A percentile compares a stretch with the other conserved stretches of the same genome.
Evolutionary conservation across 2,888 invertebrate species (phyloP).

Genomic region (Tanypteryx hageni): DNA sequence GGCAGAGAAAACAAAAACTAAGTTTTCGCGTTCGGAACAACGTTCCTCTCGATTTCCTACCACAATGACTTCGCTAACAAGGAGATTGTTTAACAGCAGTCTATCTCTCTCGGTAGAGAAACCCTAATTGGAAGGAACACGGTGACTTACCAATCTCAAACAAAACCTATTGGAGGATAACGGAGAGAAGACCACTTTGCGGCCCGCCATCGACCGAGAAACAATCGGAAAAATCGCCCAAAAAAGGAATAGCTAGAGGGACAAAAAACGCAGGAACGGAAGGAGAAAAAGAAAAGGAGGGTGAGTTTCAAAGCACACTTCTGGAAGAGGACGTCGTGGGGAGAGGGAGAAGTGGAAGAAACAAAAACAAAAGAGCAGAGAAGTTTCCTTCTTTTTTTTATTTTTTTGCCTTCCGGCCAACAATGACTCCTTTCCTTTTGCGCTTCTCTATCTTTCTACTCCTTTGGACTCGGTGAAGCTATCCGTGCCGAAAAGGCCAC

Average conservation of each 20-base stretch:
- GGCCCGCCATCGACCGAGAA: background rate
- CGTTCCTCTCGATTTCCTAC: background rate
- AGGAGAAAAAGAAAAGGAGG: background rate
- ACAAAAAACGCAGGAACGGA: background rate
- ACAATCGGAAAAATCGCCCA: background rate
- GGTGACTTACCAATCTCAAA: background rate
- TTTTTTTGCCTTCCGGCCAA: no score
- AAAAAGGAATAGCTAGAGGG: background rate
- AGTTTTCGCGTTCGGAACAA: background rate
- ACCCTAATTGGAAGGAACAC: background rate
- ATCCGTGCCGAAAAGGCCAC: background rate
- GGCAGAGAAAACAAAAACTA: conserved; percentile 37
- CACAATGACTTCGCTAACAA: background rate
- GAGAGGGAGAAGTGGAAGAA: background rate
- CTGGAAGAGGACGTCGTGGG: background rate
- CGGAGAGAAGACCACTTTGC: conserved; percentile 26
- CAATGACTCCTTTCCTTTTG: no score
- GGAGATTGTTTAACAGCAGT: background rate
- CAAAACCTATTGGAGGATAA: background rate
- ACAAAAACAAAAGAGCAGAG: no score
- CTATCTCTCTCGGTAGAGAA: background rate
- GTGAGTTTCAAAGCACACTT: background rate
- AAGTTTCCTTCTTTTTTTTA: no score
- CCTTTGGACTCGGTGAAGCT: background rate
- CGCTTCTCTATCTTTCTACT: background rate